Evolutionary conservation across 1,140 invertebrate genomes (phyloP).

Genomic region (Elymnias hypermnestra): DNA sequence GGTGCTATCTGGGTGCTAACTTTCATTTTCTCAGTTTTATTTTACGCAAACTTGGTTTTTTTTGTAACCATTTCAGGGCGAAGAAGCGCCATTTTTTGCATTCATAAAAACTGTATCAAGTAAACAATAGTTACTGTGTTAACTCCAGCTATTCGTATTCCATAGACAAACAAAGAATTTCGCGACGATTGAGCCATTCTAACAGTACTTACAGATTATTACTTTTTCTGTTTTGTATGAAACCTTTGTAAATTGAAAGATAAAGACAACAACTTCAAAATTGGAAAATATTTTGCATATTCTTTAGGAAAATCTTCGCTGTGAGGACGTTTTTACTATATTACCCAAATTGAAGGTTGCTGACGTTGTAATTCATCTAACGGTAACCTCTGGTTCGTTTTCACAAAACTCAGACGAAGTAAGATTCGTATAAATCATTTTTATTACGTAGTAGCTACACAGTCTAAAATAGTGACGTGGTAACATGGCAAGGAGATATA

Average conservation of each 20-base stretch:
- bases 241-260: neutral
- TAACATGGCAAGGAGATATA: too few relatives aligned
- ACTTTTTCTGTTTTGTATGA: neutral
- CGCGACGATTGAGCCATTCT: slow-evolving; percentile 6
- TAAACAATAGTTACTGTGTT: slow-evolving; percentile 20
- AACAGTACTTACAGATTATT: slow-evolving; percentile 8
- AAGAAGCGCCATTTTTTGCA: slow-evolving; percentile 17
- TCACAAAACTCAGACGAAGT: slow-evolving; percentile 12
- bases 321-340: slow-evolving; percentile 19
- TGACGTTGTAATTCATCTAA: slow-evolving; percentile 27
- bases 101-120: slow-evolving; percentile 23
- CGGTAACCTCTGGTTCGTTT: slow-evolving; percentile 14
- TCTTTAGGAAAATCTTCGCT: neutral
- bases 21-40: neutral
- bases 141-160: slow-evolving; percentile 12
- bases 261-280: neutral
- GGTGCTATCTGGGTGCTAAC: neutral
- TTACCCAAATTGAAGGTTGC: slow-evolving; percentile 26
- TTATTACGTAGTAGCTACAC: too few relatives aligned
- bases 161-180: slow-evolving; percentile 15
- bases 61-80: slow-evolving; percentile 5
- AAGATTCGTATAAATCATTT: too few relatives aligned
- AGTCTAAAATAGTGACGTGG: too few relatives aligned
- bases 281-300: too few relatives aligned
- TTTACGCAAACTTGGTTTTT: slow-evolving; percentile 9